phyloP scores from a whole-genome alignment of 2,797 vertebrate genomes.

The Protonibea diacanthus region DNA sequence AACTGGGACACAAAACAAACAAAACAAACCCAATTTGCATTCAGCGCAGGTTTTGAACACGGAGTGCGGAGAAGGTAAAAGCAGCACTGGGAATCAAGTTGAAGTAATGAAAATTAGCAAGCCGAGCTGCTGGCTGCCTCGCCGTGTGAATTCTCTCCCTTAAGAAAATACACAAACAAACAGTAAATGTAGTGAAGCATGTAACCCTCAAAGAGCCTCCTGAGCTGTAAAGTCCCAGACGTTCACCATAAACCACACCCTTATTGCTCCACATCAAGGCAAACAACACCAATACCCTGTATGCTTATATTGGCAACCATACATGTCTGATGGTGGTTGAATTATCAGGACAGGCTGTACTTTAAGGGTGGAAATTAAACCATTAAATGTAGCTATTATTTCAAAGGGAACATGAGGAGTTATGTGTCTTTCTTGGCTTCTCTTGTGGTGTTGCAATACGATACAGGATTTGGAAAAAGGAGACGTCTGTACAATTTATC shows the following conservation, averaged over 20 bases:
- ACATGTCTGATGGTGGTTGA: constrained; percentile 31
- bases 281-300: constrained; percentile 20
- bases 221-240: constrained; percentile 42
- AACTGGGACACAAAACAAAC: constrained; percentile 60
- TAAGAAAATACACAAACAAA: constrained; percentile 59
- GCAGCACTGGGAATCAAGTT: constrained; percentile 40
- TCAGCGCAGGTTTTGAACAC: constrained; percentile 30
- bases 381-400: constrained; percentile 28
- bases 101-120: constrained; percentile 48
- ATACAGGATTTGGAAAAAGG: constrained; percentile 31
- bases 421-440: constrained; percentile 28
- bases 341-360: constrained; percentile 10
- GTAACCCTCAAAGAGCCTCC: constrained; percentile 32
- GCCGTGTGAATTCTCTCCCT: constrained; percentile 34
- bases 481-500: constrained; percentile 26
- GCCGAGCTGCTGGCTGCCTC: constrained; percentile 18
- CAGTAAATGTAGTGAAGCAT: constrained; percentile 36
- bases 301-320: constrained; percentile 39
- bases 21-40: constrained; percentile 37
- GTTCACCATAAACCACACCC: constrained; percentile 48
- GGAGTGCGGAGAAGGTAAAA: constrained; percentile 29
- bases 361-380: constrained; percentile 32
- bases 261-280: constrained; percentile 52
- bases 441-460: constrained; percentile 16
- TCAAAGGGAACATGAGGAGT: constrained; percentile 23